Base-by-base conservation (phyloP, 2,888 invertebrate species). In the Linnaemya vulpina region DNA sequence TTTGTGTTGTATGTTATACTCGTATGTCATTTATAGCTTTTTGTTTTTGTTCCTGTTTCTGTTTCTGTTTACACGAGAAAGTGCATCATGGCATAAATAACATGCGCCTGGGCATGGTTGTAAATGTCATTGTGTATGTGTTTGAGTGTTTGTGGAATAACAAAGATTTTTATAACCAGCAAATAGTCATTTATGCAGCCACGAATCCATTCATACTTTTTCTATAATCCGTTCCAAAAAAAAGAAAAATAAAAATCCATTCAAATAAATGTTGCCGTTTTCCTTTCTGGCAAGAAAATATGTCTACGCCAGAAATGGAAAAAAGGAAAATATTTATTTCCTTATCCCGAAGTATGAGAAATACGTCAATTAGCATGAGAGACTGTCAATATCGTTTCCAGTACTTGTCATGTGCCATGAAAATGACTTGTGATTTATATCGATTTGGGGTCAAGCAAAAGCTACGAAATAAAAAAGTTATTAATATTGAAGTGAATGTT, bases 351-450 rank as follows among this genome's bases (percentile, higher is more conserved):
- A 62, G 53, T 78, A 49, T 63, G 43, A 63, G 77, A 49, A 77
- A 71, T 53, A 55, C 71, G 78, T 79, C 78, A 79, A 79, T 79
- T 79, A 71, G 53, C 55, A 46, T 43, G 35, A 71, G n/a, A 62
- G 17, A 51, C 62, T 73, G 55, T 73, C 63, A 58, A 73, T 65
- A 55, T 35, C 10, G 17, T 49, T 65, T 79, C 55, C 43, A 11
- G 30, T 15, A 35, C 40, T 20, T 62, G 53, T 70, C 55, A 71
- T 35, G n/a, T 58, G 71, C 35, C 43, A 46, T 3, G 13, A 58
- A 49, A 38, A n/a, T 49, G 5, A 4, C 46, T 38, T 0, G 9
- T 20, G 1, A 30, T 53, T 40, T 40, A 13, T 10, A 10, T n/a
- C n/a, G n/a, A 20, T 46, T 49, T 49, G 40, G 17, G 22, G 25